phyloP scores from a whole-genome alignment of 2,797 vertebrate genomes.

The Potorous gilbertii region DNA sequence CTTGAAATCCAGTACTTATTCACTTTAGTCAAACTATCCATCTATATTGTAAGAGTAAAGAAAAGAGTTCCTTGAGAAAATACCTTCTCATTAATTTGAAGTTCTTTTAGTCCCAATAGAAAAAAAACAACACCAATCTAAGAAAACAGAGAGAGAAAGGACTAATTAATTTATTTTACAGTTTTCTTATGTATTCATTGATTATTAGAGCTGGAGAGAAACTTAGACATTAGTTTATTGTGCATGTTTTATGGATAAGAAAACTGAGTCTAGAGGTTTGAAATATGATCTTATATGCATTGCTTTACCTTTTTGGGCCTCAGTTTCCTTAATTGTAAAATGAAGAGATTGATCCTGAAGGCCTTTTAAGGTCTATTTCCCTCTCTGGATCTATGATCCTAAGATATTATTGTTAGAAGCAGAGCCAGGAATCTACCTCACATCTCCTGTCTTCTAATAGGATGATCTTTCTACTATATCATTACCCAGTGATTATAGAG shows the following conservation, averaged over 20 bases:
- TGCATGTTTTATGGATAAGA: not conserved
- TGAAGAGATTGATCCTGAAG: not conserved
- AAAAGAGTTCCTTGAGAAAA: constrained; percentile 6
- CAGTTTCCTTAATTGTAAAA: not conserved
- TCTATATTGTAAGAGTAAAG: constrained; percentile 20
- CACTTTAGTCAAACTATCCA: constrained; percentile 37
- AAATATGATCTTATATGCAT: too few relatives aligned
- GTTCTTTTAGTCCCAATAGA: constrained; percentile 29
- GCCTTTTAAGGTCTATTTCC: not conserved
- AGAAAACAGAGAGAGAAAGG: constrained; percentile 24
- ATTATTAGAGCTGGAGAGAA: not conserved
- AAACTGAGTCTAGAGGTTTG: not conserved
- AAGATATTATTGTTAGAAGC: not conserved
- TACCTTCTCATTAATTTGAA: not conserved
- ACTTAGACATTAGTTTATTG: not conserved
- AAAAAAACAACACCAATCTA: constrained; percentile 5
- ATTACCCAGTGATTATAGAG: not conserved
- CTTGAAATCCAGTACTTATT: constrained; percentile 29
- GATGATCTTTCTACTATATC: not conserved
- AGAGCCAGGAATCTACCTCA: not conserved
- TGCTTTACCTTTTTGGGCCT: not conserved
- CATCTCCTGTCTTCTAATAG: not conserved
- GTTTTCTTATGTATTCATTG: constrained; percentile 42
- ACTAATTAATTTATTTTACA: constrained; percentile 40
- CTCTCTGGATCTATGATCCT: not conserved